A percentile compares a stretch with the other conserved stretches of the same genome.
Conservation (phyloP, 2,888 invertebrate species). For the Dinocampus coccinellae region DNA sequence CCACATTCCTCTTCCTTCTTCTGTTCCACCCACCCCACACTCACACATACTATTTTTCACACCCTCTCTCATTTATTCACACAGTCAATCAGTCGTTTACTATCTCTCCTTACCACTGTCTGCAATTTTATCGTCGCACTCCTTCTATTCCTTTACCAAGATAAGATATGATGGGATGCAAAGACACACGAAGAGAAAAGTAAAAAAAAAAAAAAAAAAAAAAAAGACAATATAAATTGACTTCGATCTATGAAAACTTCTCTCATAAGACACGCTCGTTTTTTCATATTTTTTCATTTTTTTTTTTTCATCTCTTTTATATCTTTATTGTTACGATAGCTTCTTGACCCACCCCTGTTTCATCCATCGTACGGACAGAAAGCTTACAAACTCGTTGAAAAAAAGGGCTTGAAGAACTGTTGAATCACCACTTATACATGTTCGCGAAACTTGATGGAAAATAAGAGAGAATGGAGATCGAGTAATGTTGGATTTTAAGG, state of each 20-base stretch:
- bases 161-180: constrained; percentile 12
- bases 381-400: not conserved
- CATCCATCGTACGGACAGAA: not conserved
- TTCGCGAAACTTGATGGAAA: not conserved
- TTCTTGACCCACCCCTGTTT: not conserved
- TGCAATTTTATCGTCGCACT: constrained; percentile 9
- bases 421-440: constrained; percentile 4
- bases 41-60: too few species aligned
- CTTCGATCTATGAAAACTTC: not conserved
- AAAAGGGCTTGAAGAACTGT: not conserved
- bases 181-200: not conserved
- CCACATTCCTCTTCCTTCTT: not conserved
- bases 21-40: too few species aligned
- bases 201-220: too few species aligned
- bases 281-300: not conserved
- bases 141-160: not conserved
- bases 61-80: not conserved
- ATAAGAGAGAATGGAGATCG: not conserved
- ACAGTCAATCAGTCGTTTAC: not conserved
- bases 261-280: not conserved
- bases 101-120: not conserved
- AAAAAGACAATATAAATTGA: constrained; percentile 7
- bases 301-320: not conserved
- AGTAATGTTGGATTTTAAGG: constrained; percentile 29
- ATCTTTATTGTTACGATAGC: not conserved